Evolutionary conservation across 2,797 vertebrate species (phyloP).

Genomic region (Antennarius maculatus): DNA sequence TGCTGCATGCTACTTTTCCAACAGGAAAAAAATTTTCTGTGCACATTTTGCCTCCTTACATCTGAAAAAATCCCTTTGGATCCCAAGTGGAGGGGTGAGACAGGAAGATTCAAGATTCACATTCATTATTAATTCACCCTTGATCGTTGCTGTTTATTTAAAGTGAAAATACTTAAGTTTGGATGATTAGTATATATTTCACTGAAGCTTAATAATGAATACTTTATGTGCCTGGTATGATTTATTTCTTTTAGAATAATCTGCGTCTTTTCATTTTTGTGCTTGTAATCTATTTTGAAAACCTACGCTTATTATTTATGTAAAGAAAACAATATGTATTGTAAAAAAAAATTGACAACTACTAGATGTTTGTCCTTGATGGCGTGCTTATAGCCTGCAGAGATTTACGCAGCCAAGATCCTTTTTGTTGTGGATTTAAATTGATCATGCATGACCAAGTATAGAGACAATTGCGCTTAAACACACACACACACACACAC

Average conservation of each 20-base stretch:
- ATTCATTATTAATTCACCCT: too few species aligned
- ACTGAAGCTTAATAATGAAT: background rate
- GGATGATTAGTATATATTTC: too few species aligned
- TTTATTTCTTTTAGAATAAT: too few species aligned
- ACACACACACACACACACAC: slow-evolving; percentile 22
- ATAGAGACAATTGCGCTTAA: slow-evolving; percentile 11
- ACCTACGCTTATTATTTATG: background rate
- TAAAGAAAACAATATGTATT: background rate
- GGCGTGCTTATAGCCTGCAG: background rate
- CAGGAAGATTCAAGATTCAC: background rate
- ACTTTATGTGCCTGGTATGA: too few species aligned
- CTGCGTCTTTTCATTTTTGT: background rate
- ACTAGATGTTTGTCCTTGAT: slow-evolving; percentile 17
- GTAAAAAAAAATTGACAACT: too few species aligned
- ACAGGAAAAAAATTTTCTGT: background rate
- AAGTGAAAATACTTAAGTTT: too few species aligned
- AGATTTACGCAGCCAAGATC: slow-evolving; percentile 40
- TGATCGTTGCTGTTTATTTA: too few species aligned
- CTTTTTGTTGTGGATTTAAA: slow-evolving; percentile 39
- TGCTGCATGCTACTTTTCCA: too few species aligned
- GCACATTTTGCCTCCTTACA: background rate
- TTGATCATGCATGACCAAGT: slow-evolving; percentile 25
- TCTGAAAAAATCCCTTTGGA: background rate
- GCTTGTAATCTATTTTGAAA: background rate
- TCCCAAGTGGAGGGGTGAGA: background rate